Evolutionary conservation across 2,797 vertebrate genomes (phyloP).

Genomic region (Petrocephalus sullivani): DNA sequence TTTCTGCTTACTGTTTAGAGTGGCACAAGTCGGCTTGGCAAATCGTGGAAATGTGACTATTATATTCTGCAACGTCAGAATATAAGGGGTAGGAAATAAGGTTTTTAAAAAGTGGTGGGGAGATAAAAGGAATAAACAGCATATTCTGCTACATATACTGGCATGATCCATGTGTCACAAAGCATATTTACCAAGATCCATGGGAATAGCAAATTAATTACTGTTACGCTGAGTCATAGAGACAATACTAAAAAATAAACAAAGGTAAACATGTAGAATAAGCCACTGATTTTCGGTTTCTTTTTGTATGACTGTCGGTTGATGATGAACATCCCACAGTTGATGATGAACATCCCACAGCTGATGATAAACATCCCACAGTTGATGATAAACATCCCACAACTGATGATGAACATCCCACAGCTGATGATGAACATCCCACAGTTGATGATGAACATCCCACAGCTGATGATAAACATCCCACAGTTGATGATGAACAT

Average conservation of each 20-base stretch:
- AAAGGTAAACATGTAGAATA: neutral
- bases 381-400: too few species aligned
- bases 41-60: neutral
- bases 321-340: neutral
- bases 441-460: neutral
- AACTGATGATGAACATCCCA: too few species aligned
- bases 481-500: too few species aligned
- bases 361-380: too few species aligned
- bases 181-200: conserved; percentile 8
- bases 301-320: neutral
- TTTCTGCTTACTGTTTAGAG: neutral
- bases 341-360: too few species aligned
- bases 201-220: neutral
- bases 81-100: neutral
- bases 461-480: neutral
- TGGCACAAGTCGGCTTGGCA: neutral
- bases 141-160: neutral
- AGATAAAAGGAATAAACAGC: neutral
- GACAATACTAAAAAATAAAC: neutral
- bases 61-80: neutral
- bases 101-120: neutral
- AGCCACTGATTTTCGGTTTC: neutral
- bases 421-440: too few species aligned
- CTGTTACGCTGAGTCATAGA: neutral
- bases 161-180: neutral